A percentile compares a stretch with the other conserved stretches of the same genome.
Evolutionary conservation across 1,140 invertebrate species (phyloP).

Genomic region (Charaxes varanes): DNA sequence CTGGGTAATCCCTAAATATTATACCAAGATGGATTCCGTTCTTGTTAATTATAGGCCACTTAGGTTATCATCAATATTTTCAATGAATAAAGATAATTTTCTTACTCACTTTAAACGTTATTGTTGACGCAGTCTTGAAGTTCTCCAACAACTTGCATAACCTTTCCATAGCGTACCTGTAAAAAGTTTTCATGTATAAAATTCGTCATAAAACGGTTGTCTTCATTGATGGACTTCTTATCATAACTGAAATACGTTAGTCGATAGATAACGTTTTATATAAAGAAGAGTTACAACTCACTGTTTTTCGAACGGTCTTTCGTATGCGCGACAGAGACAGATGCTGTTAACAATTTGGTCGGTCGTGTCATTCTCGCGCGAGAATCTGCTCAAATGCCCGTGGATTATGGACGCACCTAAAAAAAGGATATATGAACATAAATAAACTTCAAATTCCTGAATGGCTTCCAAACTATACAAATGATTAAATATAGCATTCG

Average conservation of each 20-base stretch:
- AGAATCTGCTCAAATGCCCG: constrained; percentile 34
- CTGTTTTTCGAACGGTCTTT: constrained; percentile 41
- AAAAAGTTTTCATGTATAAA: constrained; percentile 16
- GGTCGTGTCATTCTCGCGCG: constrained; percentile 33
- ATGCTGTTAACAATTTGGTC: constrained; percentile 39
- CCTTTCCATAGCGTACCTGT: constrained; percentile 50
- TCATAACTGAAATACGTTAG: too few relatives aligned
- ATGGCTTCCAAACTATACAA: neutral
- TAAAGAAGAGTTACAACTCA: constrained; percentile 26
- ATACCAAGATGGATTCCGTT: too few relatives aligned
- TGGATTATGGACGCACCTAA: constrained; percentile 45
- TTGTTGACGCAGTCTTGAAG: constrained; percentile 57
- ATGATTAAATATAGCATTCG: neutral
- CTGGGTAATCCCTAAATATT: too few relatives aligned
- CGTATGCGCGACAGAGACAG: constrained; percentile 42
- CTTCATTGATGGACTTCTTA: neutral
- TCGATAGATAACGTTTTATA: neutral
- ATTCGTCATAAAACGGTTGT: constrained; percentile 2
- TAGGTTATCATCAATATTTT: too few relatives aligned
- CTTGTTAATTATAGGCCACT: too few relatives aligned
- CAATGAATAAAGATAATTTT: neutral
- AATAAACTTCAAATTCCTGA: neutral
- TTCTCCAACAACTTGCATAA: constrained; percentile 56
- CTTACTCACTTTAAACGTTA: constrained; percentile 49
- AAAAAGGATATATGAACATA: constrained; percentile 2